Conservation (phyloP, 2,888 invertebrate species). For the Metopia argyrocephala region DNA sequence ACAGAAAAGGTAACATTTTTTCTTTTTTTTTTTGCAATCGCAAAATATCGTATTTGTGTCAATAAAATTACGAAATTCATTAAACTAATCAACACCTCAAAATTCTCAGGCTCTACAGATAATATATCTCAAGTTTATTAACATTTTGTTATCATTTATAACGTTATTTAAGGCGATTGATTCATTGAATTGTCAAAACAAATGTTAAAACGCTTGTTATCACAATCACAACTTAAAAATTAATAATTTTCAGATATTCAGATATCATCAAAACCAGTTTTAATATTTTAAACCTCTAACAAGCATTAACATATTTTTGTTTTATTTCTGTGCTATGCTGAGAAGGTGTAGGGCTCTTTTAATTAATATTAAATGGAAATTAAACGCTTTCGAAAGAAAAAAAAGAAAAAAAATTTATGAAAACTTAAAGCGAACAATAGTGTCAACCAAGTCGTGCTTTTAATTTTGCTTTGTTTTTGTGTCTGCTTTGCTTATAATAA, state of each 20-base stretch:
- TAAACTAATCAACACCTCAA: background rate
- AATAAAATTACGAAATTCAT: background rate
- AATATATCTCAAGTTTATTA: background rate
- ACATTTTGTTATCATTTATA: background rate
- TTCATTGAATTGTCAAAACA: conserved; percentile 62
- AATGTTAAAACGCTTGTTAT: conserved; percentile 55
- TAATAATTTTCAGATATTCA: conserved; percentile 9
- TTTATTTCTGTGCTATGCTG: background rate
- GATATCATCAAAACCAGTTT: background rate
- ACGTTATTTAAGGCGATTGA: background rate
- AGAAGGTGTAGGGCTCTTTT: background rate
- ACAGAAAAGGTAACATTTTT: background rate
- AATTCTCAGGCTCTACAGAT: background rate
- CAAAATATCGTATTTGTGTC: conserved; percentile 8
- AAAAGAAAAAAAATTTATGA: conserved; percentile 42
- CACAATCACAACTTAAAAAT: conserved; percentile 6
- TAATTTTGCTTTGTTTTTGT: background rate
- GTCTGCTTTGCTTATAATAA: background rate
- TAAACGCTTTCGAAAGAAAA: conserved; percentile 55
- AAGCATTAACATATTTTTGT: conserved; percentile 19
- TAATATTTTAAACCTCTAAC: conserved; percentile 1
- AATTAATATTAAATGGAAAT: conserved; percentile 38
- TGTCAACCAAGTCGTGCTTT: no score
- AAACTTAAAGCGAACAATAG: no score
- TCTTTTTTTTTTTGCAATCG: background rate